Evolutionary conservation across 2,888 invertebrate genomes (phyloP), one percentile per base, ranked within the genome.

Genomic region (Dermolepida albohirtum): DNA sequence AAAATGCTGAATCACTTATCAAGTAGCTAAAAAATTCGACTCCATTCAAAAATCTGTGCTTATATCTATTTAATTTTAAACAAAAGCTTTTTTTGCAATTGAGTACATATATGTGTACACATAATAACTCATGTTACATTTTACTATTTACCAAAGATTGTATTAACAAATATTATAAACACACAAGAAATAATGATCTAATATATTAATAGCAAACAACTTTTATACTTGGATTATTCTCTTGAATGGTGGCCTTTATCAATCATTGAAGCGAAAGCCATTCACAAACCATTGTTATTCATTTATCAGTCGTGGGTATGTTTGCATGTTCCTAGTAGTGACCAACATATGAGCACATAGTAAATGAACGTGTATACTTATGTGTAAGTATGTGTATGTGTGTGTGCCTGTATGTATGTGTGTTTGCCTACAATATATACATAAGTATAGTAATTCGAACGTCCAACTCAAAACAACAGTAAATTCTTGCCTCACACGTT

Each of bases 261-360:
- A 51, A 51, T 51, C 27, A 51, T 51, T 7, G 8, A 51, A 17
- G n/a, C 49, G 27, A 29, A 29, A 51, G 51, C 29, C 51, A 51
- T 51, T 51, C 51, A 51, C 27, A 22, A 50, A 27, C 51, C n/a
- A 51, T 51, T 51, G 51, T 51, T 51, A 51, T 51, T 51, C 51
- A 51, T 51, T 51, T 51, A 29, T 51, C 51, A 29, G 8, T 12
- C 51, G 51, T 51, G 11, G 27, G 12, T 22, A 27, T 27, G 51
- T 12, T 12, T 49, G 34, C 34, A 34, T 51, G 51, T 51, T 51
- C 51, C 27, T n/a, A 51, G 51, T 29, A 51, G 51, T 51, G 29
- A 49, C 10, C 51, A 22, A 12, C 22, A 12, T 51, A 51, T 27
- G 12, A 29, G 12, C 27, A 29, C 29, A 51, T 51, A 51, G 51